Conservation (phyloP, 2,113 vertebrate genomes). For the Periophthalmus modestus region DNA sequence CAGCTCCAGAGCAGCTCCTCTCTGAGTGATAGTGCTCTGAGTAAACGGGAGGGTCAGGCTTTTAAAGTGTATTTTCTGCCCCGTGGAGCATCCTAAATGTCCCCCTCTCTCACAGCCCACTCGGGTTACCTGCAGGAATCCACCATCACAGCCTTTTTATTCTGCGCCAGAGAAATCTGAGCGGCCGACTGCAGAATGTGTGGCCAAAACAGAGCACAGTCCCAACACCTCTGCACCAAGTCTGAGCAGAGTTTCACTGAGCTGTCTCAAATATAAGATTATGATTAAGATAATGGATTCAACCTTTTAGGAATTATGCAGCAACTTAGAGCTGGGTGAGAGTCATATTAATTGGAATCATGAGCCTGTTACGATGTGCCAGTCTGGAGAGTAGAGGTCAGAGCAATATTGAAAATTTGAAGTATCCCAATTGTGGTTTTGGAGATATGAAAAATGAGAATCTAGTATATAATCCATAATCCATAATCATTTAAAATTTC, state of each 20-base stretch:
- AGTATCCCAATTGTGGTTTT: no score
- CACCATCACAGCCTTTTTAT: constrained; percentile 77
- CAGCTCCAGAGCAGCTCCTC: constrained; percentile 1
- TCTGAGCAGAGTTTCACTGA: neutral
- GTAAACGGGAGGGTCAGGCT: constrained; percentile 1
- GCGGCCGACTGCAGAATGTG: neutral
- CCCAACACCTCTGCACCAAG: neutral
- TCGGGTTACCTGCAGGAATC: constrained; percentile 78
- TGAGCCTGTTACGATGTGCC: no score
- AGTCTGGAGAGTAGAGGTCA: no score
- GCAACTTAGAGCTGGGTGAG: no score
- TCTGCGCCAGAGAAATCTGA: constrained; percentile 16
- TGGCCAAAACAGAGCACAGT: neutral
- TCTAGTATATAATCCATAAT: no score
- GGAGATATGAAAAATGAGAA: no score
- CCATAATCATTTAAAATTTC: no score
- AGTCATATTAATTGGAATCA: no score
- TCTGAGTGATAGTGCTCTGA: neutral
- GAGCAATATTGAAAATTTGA: no score
- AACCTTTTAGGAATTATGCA: neutral
- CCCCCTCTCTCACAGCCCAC: constrained; percentile 72
- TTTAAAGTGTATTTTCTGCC: constrained; percentile 11
- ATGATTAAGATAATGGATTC: neutral
- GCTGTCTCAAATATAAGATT: neutral
- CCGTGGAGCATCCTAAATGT: constrained; percentile 70